Evolutionary conservation across 2,113 vertebrate species (phyloP).

Genomic region (Hepsetus odoe): DNA sequence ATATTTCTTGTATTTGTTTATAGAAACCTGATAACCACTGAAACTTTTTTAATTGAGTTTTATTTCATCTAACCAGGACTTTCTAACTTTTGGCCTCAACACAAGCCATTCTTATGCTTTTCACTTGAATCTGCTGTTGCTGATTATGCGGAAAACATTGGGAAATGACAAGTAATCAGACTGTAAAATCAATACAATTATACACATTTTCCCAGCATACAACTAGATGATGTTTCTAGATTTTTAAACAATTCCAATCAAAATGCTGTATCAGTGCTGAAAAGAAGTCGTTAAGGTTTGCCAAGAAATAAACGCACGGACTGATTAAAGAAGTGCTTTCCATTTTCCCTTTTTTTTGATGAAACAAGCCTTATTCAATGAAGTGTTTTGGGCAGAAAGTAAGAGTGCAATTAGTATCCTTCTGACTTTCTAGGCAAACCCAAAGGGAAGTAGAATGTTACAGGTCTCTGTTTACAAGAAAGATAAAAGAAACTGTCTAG

Average conservation of each 20-base stretch:
- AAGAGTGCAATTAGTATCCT: not conserved
- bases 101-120: not conserved
- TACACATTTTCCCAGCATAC: not conserved
- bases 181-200: constrained; percentile 11
- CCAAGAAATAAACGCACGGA: not conserved
- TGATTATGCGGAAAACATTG: not conserved
- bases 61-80: not conserved
- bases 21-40: too few relatives aligned
- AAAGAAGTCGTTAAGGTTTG: not conserved
- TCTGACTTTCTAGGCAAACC: not conserved
- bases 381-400: constrained; percentile 10
- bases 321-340: constrained; percentile 10
- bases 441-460: not conserved
- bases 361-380: not conserved
- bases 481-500: not conserved
- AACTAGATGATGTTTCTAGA: not conserved
- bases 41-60: not conserved
- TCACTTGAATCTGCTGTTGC: not conserved
- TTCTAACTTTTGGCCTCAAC: not conserved
- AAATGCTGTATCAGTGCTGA: not conserved
- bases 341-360: not conserved
- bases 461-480: not conserved
- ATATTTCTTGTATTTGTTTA: too few relatives aligned
- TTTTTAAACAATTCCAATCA: constrained; percentile 7
- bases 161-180: not conserved